Conservation (phyloP, 2,797 vertebrate genomes). For the Periparus ater region DNA sequence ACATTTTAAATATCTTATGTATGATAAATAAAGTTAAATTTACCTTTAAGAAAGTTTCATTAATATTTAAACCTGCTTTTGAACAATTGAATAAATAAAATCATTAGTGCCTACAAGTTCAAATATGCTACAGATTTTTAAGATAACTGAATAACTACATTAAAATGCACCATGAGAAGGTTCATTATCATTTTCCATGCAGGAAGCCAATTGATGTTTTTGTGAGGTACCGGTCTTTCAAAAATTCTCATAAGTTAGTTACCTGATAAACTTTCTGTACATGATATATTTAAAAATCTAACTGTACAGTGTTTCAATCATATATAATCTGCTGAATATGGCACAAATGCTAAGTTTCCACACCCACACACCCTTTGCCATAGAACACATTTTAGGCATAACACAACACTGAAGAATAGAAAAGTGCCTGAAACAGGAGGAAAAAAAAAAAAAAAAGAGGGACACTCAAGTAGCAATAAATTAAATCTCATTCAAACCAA, state of each 20-base stretch:
- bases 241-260: slow-evolving; percentile 67
- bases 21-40: slow-evolving; percentile 18
- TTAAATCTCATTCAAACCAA: slow-evolving; percentile 86
- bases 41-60: neutral
- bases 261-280: slow-evolving; percentile 61
- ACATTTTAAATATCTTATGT: neutral
- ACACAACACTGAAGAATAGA: slow-evolving; percentile 73
- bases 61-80: slow-evolving; percentile 21
- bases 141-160: slow-evolving; percentile 26
- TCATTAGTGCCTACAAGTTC: slow-evolving; percentile 6
- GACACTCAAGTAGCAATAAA: slow-evolving; percentile 90
- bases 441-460: neutral
- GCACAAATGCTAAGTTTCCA: slow-evolving; percentile 76
- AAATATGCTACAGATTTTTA: slow-evolving; percentile 42
- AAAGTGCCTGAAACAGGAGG: slow-evolving; percentile 73
- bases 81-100: slow-evolving; percentile 61
- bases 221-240: slow-evolving; percentile 64
- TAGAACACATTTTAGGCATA: slow-evolving; percentile 80
- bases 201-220: slow-evolving; percentile 55
- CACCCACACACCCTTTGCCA: slow-evolving; percentile 75
- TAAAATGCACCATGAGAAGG: slow-evolving; percentile 46
- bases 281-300: slow-evolving; percentile 56
- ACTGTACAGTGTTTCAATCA: slow-evolving; percentile 73
- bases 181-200: slow-evolving; percentile 22
- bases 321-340: slow-evolving; percentile 74